These are phyloP conservation scores for Pomatostomus ruficeps DNA, from an alignment of 2,113 vertebrate genomes.

Conservation along the genomic window DNA sequence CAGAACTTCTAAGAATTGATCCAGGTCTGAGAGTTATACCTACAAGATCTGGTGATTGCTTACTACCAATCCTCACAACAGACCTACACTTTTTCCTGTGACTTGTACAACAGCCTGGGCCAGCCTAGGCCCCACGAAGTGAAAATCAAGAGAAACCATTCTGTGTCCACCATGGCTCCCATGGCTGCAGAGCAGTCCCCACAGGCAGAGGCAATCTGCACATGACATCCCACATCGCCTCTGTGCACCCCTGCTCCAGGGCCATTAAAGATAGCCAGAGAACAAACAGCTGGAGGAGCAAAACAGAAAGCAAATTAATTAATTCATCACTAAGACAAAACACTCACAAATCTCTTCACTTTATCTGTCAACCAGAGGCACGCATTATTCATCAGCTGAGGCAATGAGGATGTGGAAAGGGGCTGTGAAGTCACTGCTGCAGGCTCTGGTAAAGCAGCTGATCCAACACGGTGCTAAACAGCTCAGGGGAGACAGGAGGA, in stretches of 20 bases:
- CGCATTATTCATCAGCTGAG: constrained; percentile 65
- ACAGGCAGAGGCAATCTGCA: neutral
- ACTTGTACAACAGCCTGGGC: neutral
- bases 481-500: neutral
- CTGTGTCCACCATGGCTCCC: neutral
- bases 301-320: constrained; percentile 56
- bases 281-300: neutral
- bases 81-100: neutral
- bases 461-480: constrained; percentile 6
- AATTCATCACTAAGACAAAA: constrained; percentile 67
- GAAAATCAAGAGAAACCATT: neutral
- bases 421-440: constrained; percentile 18
- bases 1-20: neutral
- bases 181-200: neutral
- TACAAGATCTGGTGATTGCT: neutral
- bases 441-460: constrained; percentile 25
- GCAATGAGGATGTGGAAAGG: constrained; percentile 27
- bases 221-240: neutral
- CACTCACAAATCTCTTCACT: constrained; percentile 64
- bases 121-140: neutral
- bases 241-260: neutral
- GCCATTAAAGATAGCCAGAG: neutral
- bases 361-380: constrained; percentile 61
- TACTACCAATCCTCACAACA: neutral
- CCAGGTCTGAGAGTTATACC: neutral